Percentiles rank a stretch among this genome's conserved stretches.
Conservation (phyloP, 2,113 vertebrate species). For the Bothrops jararaca region DNA sequence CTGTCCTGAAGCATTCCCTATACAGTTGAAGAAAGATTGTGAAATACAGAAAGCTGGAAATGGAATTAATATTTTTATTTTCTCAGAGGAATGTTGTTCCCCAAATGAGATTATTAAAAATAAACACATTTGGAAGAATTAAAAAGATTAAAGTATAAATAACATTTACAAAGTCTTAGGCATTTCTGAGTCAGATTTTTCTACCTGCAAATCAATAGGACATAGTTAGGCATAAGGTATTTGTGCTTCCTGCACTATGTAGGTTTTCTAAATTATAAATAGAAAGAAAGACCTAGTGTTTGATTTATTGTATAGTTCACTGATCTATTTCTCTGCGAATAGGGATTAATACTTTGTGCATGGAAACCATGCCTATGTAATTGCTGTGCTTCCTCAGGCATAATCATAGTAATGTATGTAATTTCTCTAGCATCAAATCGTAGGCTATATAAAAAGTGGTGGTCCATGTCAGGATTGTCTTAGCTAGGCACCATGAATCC, state of each 20-base stretch:
- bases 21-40: not conserved
- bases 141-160: slow-evolving; percentile 53
- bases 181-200: slow-evolving; percentile 34
- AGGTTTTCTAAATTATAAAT: slow-evolving; percentile 29
- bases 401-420: slow-evolving; percentile 14
- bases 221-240: slow-evolving; percentile 46
- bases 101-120: slow-evolving; percentile 58
- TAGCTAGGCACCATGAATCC: slow-evolving; percentile 22
- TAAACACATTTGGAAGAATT: slow-evolving; percentile 54
- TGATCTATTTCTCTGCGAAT: slow-evolving; percentile 51
- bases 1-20: slow-evolving; percentile 9
- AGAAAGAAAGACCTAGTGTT: slow-evolving; percentile 23
- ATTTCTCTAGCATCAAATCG: slow-evolving; percentile 26
- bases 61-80: slow-evolving; percentile 20
- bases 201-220: slow-evolving; percentile 46
- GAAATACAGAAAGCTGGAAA: slow-evolving; percentile 30
- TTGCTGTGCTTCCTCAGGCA: slow-evolving; percentile 34
- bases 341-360: slow-evolving; percentile 52
- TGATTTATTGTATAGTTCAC: slow-evolving; percentile 27
- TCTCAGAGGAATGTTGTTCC: slow-evolving; percentile 20
- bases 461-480: slow-evolving; percentile 4
- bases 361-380: slow-evolving; percentile 20
- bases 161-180: slow-evolving; percentile 40
- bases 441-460: slow-evolving; percentile 4
- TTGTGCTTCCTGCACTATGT: slow-evolving; percentile 18